phyloP scores from a whole-genome alignment of 2,113 vertebrate species.

The Calyptomena viridis region DNA sequence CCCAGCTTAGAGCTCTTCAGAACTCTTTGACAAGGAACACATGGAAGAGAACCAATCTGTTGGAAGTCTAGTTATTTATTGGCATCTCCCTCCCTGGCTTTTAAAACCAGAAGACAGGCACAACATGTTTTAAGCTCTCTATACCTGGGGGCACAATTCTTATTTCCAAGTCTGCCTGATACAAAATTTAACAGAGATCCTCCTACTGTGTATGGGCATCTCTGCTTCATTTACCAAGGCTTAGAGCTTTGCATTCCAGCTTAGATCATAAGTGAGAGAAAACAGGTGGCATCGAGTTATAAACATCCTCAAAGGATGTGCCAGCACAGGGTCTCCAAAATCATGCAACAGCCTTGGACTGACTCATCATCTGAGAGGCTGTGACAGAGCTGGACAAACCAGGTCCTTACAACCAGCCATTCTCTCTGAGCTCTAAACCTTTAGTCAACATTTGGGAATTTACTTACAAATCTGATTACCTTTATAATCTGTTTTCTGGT shows the following conservation, averaged over 20 bases:
- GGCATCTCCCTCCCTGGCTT: neutral
- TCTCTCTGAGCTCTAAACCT: neutral
- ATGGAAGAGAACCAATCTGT: neutral
- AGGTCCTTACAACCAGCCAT: neutral
- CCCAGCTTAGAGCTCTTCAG: neutral
- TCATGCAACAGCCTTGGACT: neutral
- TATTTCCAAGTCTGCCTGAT: neutral
- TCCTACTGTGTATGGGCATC: neutral
- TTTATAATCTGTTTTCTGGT: slow-evolving; percentile 53
- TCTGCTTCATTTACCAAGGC: neutral
- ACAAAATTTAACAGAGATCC: neutral
- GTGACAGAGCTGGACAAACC: neutral
- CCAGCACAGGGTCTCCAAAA: neutral
- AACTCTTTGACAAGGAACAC: neutral
- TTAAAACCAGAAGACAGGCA: neutral
- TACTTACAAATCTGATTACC: slow-evolving; percentile 10
- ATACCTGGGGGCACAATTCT: neutral
- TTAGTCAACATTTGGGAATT: neutral
- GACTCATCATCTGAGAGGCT: neutral
- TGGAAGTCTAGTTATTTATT: neutral
- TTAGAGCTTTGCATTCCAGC: neutral
- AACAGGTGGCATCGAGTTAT: neutral
- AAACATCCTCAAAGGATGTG: neutral
- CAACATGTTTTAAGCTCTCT: neutral
- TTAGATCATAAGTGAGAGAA: neutral